Base-by-base conservation (phyloP, 2,888 invertebrate genomes). In the Bugula neritina region DNA sequence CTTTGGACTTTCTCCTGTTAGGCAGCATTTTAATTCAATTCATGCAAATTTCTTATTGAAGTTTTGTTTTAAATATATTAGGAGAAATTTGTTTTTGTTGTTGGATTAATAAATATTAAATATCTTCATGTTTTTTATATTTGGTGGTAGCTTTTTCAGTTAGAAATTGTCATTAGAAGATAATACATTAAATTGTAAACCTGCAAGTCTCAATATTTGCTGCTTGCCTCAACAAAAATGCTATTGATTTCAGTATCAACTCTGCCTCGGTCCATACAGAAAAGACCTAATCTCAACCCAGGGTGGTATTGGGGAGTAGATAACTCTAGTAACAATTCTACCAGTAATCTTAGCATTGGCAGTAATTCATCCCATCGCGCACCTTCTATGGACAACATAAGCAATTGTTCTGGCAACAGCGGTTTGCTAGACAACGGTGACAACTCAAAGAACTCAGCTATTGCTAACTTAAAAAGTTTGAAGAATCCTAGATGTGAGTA, bases 401-500 rank as follows among this genome's bases (percentile, higher is more conserved):
- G 63, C 31, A 63, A 63, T 31, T 25, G 63, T 34, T 63, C 63
- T 10, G 31, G 63, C 31, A 63, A 34, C 63, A 63, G 63, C 31
- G 63, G 63, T 29, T 31, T 63, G 3, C 31, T 63, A 10, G 63
- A 63, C 31, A 63, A 27, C 5, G 31, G 31, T 63, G 63, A 63
- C 31, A 63, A 63, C 63, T 31, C 27, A 27, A 63, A 63, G 63
- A 63, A 21, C 27, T 31, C 63, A 13, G 63, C 63, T 29, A 27
- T 63, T 31, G 63, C 63, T n/a, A 25, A 63, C 31, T 31, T 63
- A 5, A 63, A 63, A 31, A 63, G 27, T 27, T 31, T 63, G 29
- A 63, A 63, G n/a, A 63, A 63, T 63, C 63, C 63, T 17, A 63
- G 31, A 63, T 63, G 63, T 63, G n/a, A 63, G 63, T 63, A 17